phyloP scores from a whole-genome alignment of 2,113 vertebrate species.

The Nothocercus julius region DNA sequence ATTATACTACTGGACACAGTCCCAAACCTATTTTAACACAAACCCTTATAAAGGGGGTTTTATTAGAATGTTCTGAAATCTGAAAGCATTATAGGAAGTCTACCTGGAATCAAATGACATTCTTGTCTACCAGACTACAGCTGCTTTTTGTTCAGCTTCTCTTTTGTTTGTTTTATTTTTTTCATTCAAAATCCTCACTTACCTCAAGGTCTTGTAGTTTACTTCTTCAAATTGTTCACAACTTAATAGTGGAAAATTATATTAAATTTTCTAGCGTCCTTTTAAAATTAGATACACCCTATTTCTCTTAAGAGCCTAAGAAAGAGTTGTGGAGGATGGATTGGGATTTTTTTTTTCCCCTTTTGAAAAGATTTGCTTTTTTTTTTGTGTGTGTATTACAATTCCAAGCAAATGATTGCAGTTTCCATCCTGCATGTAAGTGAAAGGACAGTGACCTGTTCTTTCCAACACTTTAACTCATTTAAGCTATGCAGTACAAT shows the following conservation, averaged over 20 bases:
- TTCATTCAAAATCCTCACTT: neutral
- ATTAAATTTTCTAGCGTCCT: slow-evolving; percentile 1
- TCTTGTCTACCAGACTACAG: neutral
- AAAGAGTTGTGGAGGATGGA: neutral
- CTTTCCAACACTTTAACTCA: slow-evolving; percentile 47
- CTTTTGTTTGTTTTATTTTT: neutral
- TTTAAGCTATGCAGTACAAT: slow-evolving; percentile 15
- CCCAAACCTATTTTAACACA: neutral
- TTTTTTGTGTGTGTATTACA: neutral
- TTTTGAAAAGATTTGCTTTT: slow-evolving; percentile 25
- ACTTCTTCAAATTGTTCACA: slow-evolving; percentile 36
- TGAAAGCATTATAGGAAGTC: neutral
- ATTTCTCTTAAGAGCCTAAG: slow-evolving; percentile 8
- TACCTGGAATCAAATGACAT: neutral
- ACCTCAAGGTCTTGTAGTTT: slow-evolving; percentile 19
- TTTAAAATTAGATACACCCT: slow-evolving; percentile 41
- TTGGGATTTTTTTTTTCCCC: neutral
- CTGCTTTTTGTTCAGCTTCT: neutral
- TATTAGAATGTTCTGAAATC: neutral
- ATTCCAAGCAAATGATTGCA: slow-evolving; percentile 35
- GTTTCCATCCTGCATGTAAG: neutral
- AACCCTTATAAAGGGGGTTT: neutral
- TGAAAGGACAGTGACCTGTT: slow-evolving; percentile 5
- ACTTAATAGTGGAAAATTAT: neutral
- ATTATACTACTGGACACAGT: neutral